phyloP scores from a whole-genome alignment of 2,888 invertebrate species.

The Sylvicola cinctus region DNA sequence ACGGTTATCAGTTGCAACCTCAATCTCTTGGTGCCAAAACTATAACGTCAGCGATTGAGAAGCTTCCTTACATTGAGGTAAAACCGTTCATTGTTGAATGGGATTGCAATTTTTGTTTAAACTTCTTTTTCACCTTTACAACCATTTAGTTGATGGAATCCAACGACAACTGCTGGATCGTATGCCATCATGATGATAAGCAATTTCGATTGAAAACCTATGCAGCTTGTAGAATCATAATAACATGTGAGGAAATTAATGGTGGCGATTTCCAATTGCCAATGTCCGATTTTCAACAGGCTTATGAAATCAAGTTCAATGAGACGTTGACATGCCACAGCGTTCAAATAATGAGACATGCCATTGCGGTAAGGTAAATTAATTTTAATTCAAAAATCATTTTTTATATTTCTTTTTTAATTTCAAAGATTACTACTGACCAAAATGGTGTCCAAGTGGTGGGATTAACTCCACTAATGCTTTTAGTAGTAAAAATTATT shows the following conservation, averaged over 20 bases:
- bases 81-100: not conserved
- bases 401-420: too few relatives aligned
- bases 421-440: too few relatives aligned
- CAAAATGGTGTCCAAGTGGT: too few relatives aligned
- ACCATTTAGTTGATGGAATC: constrained; percentile 12
- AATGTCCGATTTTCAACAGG: constrained; percentile 14
- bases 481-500: constrained; percentile 18
- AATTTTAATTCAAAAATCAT: too few relatives aligned
- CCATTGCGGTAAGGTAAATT: constrained; percentile 21
- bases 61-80: constrained; percentile 22
- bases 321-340: constrained; percentile 14
- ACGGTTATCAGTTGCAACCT: constrained; percentile 23
- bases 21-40: constrained; percentile 18
- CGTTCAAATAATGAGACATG: constrained; percentile 21
- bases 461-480: constrained; percentile 15
- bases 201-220: constrained; percentile 20
- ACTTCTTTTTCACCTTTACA: not conserved
- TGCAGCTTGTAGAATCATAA: constrained; percentile 16
- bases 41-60: constrained; percentile 16
- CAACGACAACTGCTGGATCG: constrained; percentile 19
- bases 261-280: constrained; percentile 10
- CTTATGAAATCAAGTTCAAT: constrained; percentile 16
- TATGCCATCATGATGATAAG: constrained; percentile 19
- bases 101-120: not conserved
- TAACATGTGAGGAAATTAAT: constrained; percentile 7